Conservation (phyloP, 2,113 vertebrate genomes). For the Xiphias gladius region DNA sequence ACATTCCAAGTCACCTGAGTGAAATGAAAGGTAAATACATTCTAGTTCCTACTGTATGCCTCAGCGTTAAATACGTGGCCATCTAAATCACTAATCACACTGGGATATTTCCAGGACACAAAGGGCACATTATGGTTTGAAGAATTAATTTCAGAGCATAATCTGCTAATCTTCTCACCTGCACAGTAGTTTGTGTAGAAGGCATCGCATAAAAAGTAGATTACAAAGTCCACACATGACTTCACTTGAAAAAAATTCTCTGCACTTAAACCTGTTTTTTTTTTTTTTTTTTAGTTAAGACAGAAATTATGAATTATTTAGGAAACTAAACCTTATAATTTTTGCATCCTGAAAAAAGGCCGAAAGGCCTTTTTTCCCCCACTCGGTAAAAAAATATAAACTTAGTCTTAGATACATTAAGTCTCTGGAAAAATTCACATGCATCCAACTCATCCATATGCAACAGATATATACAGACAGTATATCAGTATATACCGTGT, state of each 20-base stretch:
- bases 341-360: too few relatives aligned
- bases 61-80: not conserved
- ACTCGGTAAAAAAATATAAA: not conserved
- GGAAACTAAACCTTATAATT: not conserved
- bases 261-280: not conserved
- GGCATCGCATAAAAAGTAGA: not conserved
- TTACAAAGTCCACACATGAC: conserved; percentile 14
- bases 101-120: not conserved
- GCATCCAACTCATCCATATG: not conserved
- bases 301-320: not conserved
- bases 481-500: too few relatives aligned
- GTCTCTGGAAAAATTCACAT: not conserved
- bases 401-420: not conserved
- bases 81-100: not conserved
- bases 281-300: not conserved
- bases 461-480: not conserved
- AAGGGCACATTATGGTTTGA: not conserved
- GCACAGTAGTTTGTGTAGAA: conserved; percentile 1
- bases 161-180: conserved; percentile 50
- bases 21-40: not conserved
- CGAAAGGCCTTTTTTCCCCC: too few relatives aligned
- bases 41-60: not conserved
- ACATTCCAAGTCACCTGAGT: too few relatives aligned
- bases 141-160: conserved; percentile 24
- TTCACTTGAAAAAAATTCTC: not conserved